phyloP scores from a whole-genome alignment of 92 coral and sea anemone genomes.

The Parazoanthus atlanticus region DNA sequence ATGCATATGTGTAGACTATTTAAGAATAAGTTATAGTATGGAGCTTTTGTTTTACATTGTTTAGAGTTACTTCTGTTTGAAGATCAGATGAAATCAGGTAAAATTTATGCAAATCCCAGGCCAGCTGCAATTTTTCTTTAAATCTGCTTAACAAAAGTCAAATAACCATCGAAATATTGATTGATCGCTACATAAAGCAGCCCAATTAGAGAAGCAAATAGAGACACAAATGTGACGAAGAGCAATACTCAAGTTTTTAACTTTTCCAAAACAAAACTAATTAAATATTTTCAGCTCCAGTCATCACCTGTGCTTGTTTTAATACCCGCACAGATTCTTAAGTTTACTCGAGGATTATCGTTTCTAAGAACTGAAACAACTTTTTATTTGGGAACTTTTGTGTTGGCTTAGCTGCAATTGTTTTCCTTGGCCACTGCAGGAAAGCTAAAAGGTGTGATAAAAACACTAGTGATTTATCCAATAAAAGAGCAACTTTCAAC shows the following conservation, averaged over 20 bases:
- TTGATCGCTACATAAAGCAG: not conserved
- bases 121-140: not conserved
- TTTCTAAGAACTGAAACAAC: not conserved
- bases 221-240: not conserved
- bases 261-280: slow-evolving; percentile 3
- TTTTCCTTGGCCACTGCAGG: not conserved
- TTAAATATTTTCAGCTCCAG: not conserved
- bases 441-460: not conserved
- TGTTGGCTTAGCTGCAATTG: not conserved
- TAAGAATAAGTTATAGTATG: not conserved
- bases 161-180: not conserved
- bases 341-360: not conserved
- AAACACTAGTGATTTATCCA: not conserved
- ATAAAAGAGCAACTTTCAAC: slow-evolving; percentile 21
- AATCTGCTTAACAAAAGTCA: not conserved
- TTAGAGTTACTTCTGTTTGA: too few relatives aligned
- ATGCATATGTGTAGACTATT: too few relatives aligned
- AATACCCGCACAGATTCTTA: not conserved
- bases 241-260: not conserved
- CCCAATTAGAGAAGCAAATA: not conserved
- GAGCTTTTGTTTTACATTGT: not conserved
- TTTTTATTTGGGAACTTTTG: not conserved
- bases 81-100: not conserved
- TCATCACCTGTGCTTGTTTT: not conserved
- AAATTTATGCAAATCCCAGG: not conserved